Conservation (phyloP, 1,140 invertebrate species). For the Neuroterus valhalla region DNA sequence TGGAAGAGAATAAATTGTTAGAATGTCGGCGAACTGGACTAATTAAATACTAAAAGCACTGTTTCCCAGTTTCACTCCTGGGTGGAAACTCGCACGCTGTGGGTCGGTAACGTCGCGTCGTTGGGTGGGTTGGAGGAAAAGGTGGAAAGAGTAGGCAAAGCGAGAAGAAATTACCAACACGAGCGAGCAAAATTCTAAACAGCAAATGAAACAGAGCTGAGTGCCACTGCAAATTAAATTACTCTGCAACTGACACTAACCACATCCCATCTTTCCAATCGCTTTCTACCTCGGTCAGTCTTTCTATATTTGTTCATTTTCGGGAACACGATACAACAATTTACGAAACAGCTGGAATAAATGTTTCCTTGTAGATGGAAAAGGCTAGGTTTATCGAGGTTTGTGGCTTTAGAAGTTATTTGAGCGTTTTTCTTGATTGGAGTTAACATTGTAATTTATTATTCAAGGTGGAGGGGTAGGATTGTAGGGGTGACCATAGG, state of each 20-base stretch:
- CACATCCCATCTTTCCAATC: background rate
- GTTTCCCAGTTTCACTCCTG: constrained; percentile 3
- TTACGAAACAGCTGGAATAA: constrained; percentile 9
- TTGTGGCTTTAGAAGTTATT: too few species aligned
- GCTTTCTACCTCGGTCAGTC: background rate
- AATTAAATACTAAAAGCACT: constrained; percentile 51
- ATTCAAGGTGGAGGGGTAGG: too few species aligned
- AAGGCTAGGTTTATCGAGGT: too few species aligned
- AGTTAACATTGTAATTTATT: too few species aligned
- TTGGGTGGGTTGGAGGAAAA: background rate
- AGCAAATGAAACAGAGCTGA: constrained; percentile 36
- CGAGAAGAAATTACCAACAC: constrained; percentile 48
- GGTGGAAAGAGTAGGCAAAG: constrained; percentile 7
- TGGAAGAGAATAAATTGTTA: constrained; percentile 40
- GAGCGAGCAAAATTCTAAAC: constrained; percentile 42
- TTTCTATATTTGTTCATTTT: background rate
- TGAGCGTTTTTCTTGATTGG: too few species aligned
- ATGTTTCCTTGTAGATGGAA: background rate
- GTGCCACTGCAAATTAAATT: constrained; percentile 47
- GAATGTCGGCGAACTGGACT: constrained; percentile 37
- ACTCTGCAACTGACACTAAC: background rate
- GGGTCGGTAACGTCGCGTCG: background rate
- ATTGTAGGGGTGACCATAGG: too few species aligned
- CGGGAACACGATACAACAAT: background rate
- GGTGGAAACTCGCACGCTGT: constrained; percentile 6